These are phyloP conservation scores for Gadus chalcogrammus DNA, from an alignment of 2,113 vertebrate genomes.

Conservation along the genomic window DNA sequence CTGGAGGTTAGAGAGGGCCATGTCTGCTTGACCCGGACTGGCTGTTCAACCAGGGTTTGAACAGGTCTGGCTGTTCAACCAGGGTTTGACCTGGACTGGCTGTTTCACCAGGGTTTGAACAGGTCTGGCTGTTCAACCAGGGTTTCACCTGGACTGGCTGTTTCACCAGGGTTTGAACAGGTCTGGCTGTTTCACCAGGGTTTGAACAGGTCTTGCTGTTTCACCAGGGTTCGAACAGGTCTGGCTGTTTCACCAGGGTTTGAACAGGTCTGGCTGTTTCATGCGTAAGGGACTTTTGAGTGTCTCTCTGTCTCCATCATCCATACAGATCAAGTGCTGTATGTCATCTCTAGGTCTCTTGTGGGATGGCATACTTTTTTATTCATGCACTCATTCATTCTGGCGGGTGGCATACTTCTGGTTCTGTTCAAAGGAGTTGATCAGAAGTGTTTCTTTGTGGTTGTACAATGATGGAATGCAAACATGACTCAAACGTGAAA, in stretches of 20 bases:
- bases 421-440: background rate
- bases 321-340: slow-evolving; percentile 37
- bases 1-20: slow-evolving; percentile 51
- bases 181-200: slow-evolving; percentile 27
- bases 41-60: slow-evolving; percentile 29
- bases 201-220: slow-evolving; percentile 8
- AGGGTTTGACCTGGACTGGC: slow-evolving; percentile 47
- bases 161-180: background rate
- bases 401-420: too few relatives aligned
- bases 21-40: slow-evolving; percentile 55
- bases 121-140: background rate
- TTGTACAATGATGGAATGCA: too few relatives aligned
- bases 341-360: slow-evolving; percentile 8
- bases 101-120: slow-evolving; percentile 32
- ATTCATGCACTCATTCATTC: too few relatives aligned
- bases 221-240: too few relatives aligned
- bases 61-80: slow-evolving; percentile 5
- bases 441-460: too few relatives aligned
- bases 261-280: slow-evolving; percentile 7
- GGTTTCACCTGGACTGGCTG: slow-evolving; percentile 46
- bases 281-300: slow-evolving; percentile 42
- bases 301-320: slow-evolving; percentile 24
- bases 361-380: too few relatives aligned
- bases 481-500: too few relatives aligned
- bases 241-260: too few relatives aligned